Conservation (phyloP, 2,797 vertebrate species). For the Sebastes trivittatus region DNA sequence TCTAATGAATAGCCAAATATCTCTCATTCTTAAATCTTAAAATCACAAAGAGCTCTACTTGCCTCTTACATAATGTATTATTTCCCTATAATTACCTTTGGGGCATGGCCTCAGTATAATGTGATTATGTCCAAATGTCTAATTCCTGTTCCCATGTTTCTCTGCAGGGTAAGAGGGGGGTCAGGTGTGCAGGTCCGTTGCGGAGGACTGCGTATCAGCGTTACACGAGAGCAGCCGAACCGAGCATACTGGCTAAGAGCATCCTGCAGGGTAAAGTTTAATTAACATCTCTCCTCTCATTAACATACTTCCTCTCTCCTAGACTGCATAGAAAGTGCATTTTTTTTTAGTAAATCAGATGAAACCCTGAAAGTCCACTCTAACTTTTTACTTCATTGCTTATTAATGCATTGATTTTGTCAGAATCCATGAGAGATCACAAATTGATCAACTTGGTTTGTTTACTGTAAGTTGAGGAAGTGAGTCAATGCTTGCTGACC, state of each 20-base stretch:
- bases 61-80: constrained; percentile 18
- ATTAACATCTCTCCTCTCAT: constrained; percentile 65
- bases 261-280: constrained; percentile 82
- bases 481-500: background rate
- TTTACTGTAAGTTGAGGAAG: background rate
- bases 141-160: constrained; percentile 49
- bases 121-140: constrained; percentile 51
- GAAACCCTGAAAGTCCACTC: background rate
- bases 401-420: background rate
- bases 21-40: background rate
- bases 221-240: constrained; percentile 71
- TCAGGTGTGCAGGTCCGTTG: constrained; percentile 66
- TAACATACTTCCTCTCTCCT: constrained; percentile 29
- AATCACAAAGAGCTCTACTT: background rate
- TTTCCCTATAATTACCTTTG: constrained; percentile 21
- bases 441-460: background rate
- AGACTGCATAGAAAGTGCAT: background rate
- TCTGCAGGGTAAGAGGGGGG: constrained; percentile 79
- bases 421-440: background rate
- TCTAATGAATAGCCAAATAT: background rate
- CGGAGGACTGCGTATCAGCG: constrained; percentile 77
- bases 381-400: background rate
- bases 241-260: constrained; percentile 74
- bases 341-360: background rate
- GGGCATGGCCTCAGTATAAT: constrained; percentile 7